Evolutionary conservation across 37 sponge, comb jelly and placozoan genomes (phyloP), one percentile per base, ranked within the genome.

Genomic region (Spongilla lacustris): DNA sequence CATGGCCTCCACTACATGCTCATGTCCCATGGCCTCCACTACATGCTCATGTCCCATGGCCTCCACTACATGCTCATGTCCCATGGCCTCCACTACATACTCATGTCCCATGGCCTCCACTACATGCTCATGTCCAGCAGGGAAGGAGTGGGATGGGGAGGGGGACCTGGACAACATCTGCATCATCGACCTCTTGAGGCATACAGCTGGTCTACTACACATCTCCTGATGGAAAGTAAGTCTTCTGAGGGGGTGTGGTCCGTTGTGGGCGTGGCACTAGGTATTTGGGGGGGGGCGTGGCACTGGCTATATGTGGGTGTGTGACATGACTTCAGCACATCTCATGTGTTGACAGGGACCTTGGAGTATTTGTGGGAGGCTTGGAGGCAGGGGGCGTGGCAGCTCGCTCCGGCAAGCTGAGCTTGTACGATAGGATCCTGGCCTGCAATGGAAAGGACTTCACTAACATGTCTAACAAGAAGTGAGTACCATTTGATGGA

Each of bases 371-470:
- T 84, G 84, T 93, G 38, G 84, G 73, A 58, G 75, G 24, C 12
- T 82, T 90, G 87, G 91, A 87, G n/a, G 66, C 37, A 14, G 36
- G 73, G 58, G 90, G 87, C 0, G 89, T 93, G 80, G 94, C 88
- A 12, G 81, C 81, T 8, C 29, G 70, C 80, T 86, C 81, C 33
- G 84, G 79, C 33, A 89, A 87, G 69, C 34, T 87, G 2, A 73
- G 86, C 79, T 13, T 77, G 36, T 58, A 73, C 26, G 93, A 93
- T 37, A 76, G 89, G n/a, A 86, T 93, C 29, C 73, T 93, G 12
- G 93, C 93, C 30, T 93, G 93, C 75, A 93, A 93, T 86, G 93
- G 93, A 1, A 58, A 13, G 58, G 58, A 58, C 58, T 58, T 58
- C 58, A 58, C 58, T 14, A 17, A 6, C 58, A 58, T 58, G 58